These are phyloP conservation scores for Syndactyla subalaris DNA, from an alignment of 2,797 vertebrate genomes.

Conservation along the genomic window DNA sequence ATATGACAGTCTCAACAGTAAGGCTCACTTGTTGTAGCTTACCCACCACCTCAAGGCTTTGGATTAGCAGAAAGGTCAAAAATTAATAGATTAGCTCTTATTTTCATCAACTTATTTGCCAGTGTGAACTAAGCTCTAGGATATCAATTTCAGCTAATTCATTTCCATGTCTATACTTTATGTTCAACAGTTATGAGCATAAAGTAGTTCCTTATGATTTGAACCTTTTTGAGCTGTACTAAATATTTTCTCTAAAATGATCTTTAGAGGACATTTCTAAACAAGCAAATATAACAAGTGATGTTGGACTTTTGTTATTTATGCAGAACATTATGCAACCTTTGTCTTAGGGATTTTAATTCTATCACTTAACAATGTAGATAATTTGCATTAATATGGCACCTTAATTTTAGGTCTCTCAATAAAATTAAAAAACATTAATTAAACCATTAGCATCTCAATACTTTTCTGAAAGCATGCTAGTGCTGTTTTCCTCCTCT, in stretches of 20 bases:
- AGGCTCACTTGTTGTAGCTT: not conserved
- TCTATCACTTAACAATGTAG: not conserved
- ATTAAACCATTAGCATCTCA: not conserved
- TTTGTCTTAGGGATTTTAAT: not conserved
- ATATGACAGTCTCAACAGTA: not conserved
- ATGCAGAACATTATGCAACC: not conserved
- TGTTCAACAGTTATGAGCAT: not conserved
- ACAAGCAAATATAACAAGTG: not conserved
- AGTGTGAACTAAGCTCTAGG: not conserved
- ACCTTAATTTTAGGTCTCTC: not conserved
- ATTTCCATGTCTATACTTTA: not conserved
- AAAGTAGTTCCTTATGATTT: not conserved
- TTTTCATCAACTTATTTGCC: not conserved
- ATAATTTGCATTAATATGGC: not conserved
- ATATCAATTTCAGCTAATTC: not conserved
- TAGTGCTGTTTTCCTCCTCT: not conserved
- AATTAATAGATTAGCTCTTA: not conserved
- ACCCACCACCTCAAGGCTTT: rapidly evolving
- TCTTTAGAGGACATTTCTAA: not conserved
- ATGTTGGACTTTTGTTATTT: not conserved
- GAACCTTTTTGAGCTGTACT: not conserved
- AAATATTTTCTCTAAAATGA: not conserved
- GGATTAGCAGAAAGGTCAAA: not conserved
- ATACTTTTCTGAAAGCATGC: not conserved
- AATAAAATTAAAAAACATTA: not conserved